Base-by-base conservation (phyloP, 2,797 vertebrate genomes). In the Acomys russatus region DNA sequence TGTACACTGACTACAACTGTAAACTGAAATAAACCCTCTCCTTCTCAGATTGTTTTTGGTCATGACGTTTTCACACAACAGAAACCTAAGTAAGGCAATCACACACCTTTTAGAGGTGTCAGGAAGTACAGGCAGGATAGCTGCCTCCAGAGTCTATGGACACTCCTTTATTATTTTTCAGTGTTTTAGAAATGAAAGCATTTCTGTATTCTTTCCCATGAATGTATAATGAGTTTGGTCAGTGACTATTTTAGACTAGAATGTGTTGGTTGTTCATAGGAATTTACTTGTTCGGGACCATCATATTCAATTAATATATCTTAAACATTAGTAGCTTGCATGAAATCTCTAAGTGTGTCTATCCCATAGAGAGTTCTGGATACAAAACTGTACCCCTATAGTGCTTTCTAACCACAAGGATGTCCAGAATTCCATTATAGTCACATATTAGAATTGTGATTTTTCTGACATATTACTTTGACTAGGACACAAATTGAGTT, bases 401-500 rank as follows among this genome's bases (percentile, higher is more conserved):
- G 86, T 89, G 38, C 3, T 8, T 14, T 51, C 18, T 63, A 28
- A 3, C 25, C n/a, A 68, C 30, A 33, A 66, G 3, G 49, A 84
- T 22, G 23, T 64, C 23, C 8, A 90, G 9, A 2, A 25, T 92
- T 92, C 44, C 30, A 59, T 63, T 79, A 30, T 2, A 73, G 71
- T 66, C 44, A 91, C 70, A 51, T 61, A 51, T 38, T 3, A 63
- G 54, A 44, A 59, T 85, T 54, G 91, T 90, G 56, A 70, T 70
- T 23, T 44, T 35, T 91, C 23, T 80, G 61, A 94, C 59, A 92
- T 51, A 66, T 33, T n/a, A 70, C n/a, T 87, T 89, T 94, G 74
- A 84, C 84, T 86, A 93, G 56, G 54, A 7, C 35, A 94, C 84
- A 88, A 95, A 83, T 88, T 85, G 68, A 96, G 90, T 49, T 49